These are phyloP conservation scores for Gymnodraco acuticeps DNA, from an alignment of 2,797 vertebrate species.

Conservation along the genomic window DNA sequence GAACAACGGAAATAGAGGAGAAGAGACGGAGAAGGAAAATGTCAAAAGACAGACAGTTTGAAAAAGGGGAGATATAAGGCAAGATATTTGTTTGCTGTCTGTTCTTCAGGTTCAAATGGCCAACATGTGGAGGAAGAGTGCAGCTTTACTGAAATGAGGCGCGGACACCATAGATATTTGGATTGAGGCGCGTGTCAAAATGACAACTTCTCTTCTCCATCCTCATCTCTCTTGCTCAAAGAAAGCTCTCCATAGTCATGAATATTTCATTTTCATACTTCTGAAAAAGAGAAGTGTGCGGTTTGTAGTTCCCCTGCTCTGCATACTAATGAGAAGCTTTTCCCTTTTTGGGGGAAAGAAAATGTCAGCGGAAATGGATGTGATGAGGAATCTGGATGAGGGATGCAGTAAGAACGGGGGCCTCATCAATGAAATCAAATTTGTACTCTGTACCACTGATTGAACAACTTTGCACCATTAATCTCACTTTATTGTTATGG, in stretches of 20 bases:
- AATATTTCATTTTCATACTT: conserved; percentile 82
- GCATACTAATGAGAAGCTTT: conserved; percentile 76
- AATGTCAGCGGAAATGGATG: conserved; percentile 56
- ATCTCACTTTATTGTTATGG: conserved; percentile 47
- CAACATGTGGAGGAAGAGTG: conserved; percentile 45
- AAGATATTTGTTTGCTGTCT: conserved; percentile 16
- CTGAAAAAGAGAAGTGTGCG: conserved; percentile 69
- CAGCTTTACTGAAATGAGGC: conserved; percentile 38
- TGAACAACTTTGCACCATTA: conserved; percentile 53
- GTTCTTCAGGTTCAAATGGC: conserved; percentile 44
- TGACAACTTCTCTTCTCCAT: conserved; percentile 46
- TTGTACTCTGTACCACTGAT: conserved; percentile 39
- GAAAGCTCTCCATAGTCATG: conserved; percentile 72
- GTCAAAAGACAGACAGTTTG: conserved; percentile 32
- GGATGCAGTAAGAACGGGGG: conserved; percentile 44
- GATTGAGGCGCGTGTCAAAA: conserved; percentile 47
- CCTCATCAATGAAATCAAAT: conserved; percentile 63
- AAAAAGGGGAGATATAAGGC: conserved; percentile 7
- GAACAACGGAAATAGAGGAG: conserved; percentile 31
- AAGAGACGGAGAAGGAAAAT: conserved; percentile 26
- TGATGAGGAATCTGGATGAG: conserved; percentile 64
- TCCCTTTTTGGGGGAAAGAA: conserved; percentile 35
- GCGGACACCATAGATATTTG: conserved; percentile 26
- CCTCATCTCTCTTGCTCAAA: conserved; percentile 33
- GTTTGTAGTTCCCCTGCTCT: conserved; percentile 67